A percentile compares a stretch with the other conserved stretches of the same genome.
Evolutionary conservation across 2,113 vertebrate species (phyloP).

Genomic region (Hippotragus niger): DNA sequence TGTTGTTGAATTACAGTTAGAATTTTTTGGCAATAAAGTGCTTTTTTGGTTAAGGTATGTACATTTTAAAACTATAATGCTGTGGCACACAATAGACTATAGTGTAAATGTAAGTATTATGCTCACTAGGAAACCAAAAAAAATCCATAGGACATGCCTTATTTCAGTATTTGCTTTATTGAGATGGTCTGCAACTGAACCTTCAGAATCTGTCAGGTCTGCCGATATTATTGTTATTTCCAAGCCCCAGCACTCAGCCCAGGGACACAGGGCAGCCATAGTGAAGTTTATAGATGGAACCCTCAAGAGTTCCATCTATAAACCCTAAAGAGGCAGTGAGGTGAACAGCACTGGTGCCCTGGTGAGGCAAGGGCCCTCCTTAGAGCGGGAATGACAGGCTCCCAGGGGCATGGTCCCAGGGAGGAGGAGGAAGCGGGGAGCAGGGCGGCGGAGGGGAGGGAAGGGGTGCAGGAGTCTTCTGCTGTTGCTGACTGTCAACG

Average conservation of each 20-base stretch:
- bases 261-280: not conserved
- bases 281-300: not conserved
- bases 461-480: not conserved
- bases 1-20: not conserved
- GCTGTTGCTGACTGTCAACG: not conserved
- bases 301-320: not conserved
- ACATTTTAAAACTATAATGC: not conserved
- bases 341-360: not conserved
- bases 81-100: not conserved
- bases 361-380: not conserved
- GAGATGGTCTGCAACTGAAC: not conserved
- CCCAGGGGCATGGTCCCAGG: not conserved
- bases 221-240: not conserved
- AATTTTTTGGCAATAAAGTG: not conserved
- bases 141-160: not conserved
- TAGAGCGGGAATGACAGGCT: not conserved
- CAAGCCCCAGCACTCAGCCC: not conserved
- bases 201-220: not conserved
- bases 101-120: not conserved
- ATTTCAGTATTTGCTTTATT: not conserved
- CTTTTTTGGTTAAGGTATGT: not conserved
- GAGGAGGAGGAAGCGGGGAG: too few relatives aligned
- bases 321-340: not conserved
- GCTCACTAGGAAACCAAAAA: not conserved
- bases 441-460: accelerated